Evolutionary conservation across 2,797 vertebrate genomes (phyloP), one percentile per base, ranked within the genome.

Genomic region (Luscinia megarhynchos): DNA sequence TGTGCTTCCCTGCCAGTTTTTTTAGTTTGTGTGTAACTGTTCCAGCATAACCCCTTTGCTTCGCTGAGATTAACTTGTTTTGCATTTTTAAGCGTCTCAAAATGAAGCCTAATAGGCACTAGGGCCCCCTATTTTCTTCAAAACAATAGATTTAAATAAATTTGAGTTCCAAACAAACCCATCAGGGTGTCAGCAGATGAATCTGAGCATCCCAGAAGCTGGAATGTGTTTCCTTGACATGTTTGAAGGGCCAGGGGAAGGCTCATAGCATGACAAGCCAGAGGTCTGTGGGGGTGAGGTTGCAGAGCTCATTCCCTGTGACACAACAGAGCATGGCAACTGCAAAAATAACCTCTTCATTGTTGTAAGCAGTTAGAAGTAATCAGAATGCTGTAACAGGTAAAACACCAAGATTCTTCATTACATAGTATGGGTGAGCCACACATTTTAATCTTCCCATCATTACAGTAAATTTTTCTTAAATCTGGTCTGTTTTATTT

Each of bases 141-240:
- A 46, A 89, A 93, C 64, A 94, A 85, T 72, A 83, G 76, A 29
- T 36, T 69, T 50, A 70, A 74, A 61, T 87, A 64, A 91, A 89
- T 79, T n/a, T 63, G 67, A 11, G n/a, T n/a, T 87, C 45, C 57
- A 87, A 74, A 87, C 57, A 74, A 89, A 68, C 30, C 15, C 81
- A 69, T 46, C 53, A 46, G 61, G 53, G 59, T 46, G 63, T 70
- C 64, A 40, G 38, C 27, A 74, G 74, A 84, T 40, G 67, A 77
- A 70, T 84, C n/a, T 74, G 55, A 34, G 45, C 55, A 59, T 87
- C 74, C 63, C 55, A 89, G 70, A 92, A 76, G 32, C 50, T 82
- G 81, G 72, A 87, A 61, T 77, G 70, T 69, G 51, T 84, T 92
- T 93, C 34, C 74, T 30, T 82, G 86, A 63, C 81, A 30, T 0